A percentile compares a stretch with the other conserved stretches of the same genome.
These are phyloP conservation scores for Cyprinus carpio DNA, from an alignment of 2,113 vertebrate genomes.

Conservation along the genomic window DNA sequence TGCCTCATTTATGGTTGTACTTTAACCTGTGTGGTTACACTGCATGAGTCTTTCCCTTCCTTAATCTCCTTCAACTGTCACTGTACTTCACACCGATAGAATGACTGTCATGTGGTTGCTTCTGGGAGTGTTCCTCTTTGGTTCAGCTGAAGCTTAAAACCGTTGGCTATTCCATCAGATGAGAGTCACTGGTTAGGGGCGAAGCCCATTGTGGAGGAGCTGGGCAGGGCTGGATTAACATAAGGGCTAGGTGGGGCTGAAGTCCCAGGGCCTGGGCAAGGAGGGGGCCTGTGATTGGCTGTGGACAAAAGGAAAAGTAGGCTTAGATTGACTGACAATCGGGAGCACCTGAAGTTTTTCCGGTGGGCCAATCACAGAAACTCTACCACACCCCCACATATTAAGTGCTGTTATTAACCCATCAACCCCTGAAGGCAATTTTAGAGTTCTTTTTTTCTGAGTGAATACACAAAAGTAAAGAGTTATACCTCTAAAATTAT, in stretches of 20 bases:
- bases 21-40: not conserved
- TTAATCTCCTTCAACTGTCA: not conserved
- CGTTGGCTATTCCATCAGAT: too few relatives aligned
- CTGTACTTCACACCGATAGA: not conserved
- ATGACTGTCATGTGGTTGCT: constrained; percentile 19
- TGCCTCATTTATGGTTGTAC: not conserved
- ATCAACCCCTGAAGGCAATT: too few relatives aligned
- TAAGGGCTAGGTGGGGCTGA: too few relatives aligned
- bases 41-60: not conserved
- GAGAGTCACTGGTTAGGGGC: constrained; percentile 53
- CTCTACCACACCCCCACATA: not conserved
- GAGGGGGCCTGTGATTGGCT: too few relatives aligned
- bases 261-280: not conserved
- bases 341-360: not conserved
- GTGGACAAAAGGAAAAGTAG: not conserved
- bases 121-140: constrained; percentile 31
- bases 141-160: constrained; percentile 58
- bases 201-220: constrained; percentile 68
- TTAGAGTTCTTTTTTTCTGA: too few relatives aligned
- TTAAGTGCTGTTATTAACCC: not conserved
- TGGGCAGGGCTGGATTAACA: constrained; percentile 52
- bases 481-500: too few relatives aligned
- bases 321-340: not conserved
- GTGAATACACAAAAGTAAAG: too few relatives aligned
- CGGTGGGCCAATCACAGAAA: not conserved